These are phyloP conservation scores for Dicaeum eximium DNA, from an alignment of 2,113 vertebrate genomes.

Conservation along the genomic window DNA sequence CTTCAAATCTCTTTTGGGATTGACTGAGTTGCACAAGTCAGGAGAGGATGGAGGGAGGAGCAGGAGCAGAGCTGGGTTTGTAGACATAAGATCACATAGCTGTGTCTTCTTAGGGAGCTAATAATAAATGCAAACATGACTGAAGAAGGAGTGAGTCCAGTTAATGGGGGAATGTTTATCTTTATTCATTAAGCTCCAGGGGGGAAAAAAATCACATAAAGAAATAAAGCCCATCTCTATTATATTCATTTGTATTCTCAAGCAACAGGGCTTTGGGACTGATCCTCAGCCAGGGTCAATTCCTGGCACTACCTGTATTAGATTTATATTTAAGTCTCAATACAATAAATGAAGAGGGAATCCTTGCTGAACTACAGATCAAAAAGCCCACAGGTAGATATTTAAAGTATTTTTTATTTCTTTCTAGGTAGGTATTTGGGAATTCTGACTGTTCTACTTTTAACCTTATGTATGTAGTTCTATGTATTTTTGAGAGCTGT, in stretches of 20 bases:
- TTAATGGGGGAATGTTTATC: not conserved
- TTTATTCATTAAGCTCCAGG: not conserved
- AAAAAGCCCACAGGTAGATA: not conserved
- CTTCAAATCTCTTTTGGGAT: not conserved
- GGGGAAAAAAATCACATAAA: fast-evolving
- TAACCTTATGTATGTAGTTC: not conserved
- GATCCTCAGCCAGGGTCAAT: not conserved
- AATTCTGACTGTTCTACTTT: not conserved
- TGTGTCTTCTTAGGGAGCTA: not conserved
- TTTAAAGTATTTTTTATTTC: fast-evolving
- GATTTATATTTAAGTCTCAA: not conserved
- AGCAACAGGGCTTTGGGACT: not conserved
- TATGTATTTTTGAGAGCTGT: not conserved
- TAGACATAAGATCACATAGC: not conserved
- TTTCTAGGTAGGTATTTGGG: not conserved
- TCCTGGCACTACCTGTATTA: fast-evolving
- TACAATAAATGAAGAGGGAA: not conserved
- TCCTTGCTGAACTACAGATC: not conserved
- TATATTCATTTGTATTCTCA: not conserved
- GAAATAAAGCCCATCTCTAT: not conserved
- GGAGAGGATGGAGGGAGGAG: not conserved
- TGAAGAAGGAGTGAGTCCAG: not conserved
- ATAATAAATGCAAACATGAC: not conserved
- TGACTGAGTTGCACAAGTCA: not conserved
- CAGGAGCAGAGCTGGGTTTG: not conserved